phyloP scores from a whole-genome alignment of 2,113 vertebrate genomes.

The Gambusia holbrooki region DNA sequence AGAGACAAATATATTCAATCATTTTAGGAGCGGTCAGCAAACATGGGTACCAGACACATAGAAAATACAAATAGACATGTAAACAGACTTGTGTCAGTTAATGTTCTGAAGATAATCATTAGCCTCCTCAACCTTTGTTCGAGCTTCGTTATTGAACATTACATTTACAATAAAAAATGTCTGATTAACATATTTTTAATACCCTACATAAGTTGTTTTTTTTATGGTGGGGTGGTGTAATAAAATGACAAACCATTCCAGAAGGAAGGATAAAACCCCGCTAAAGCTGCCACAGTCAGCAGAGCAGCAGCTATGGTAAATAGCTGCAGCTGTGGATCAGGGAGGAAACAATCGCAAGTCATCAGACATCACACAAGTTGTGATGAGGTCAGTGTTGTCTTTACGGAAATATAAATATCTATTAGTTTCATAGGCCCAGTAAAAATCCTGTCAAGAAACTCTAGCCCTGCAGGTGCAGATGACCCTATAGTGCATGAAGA shows the following conservation, averaged over 20 bases:
- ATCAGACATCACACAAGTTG: background rate
- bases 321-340: background rate
- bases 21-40: no score
- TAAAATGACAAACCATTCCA: background rate
- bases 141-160: background rate
- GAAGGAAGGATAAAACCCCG: background rate
- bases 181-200: background rate
- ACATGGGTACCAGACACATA: no score
- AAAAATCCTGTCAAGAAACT: background rate
- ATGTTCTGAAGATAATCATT: no score
- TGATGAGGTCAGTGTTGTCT: background rate
- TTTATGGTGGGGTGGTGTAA: background rate
- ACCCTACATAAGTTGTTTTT: background rate
- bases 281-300: slow-evolving; percentile 10
- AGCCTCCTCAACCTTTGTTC: no score
- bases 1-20: no score
- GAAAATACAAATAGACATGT: no score
- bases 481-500: slow-evolving; percentile 23
- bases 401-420: background rate
- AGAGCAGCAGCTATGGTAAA: background rate
- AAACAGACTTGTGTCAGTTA: no score
- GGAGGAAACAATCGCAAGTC: background rate
- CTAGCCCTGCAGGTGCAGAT: background rate
- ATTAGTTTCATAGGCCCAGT: background rate
- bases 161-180: no score